These are phyloP conservation scores for Oostethus manadensis DNA, from an alignment of 2,113 vertebrate species.

Conservation along the genomic window DNA sequence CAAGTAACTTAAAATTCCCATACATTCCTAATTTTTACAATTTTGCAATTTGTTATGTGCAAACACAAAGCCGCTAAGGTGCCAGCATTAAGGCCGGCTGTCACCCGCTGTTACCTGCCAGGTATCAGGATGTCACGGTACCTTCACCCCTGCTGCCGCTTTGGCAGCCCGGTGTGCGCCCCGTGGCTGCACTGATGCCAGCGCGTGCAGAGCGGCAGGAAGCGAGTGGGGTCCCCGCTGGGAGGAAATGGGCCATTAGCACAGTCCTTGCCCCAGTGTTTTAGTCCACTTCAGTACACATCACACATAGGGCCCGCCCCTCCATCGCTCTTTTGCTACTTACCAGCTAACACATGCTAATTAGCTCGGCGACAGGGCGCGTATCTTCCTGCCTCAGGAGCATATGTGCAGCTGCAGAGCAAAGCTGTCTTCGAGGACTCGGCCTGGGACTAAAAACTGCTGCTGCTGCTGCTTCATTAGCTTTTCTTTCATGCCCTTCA, in stretches of 20 bases:
- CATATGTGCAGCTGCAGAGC: constrained; percentile 45
- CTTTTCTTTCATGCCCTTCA: constrained; percentile 31
- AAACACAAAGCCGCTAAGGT: constrained; percentile 41
- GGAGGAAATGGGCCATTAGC: constrained; percentile 71
- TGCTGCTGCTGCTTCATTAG: constrained; percentile 35
- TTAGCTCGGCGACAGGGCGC: constrained; percentile 60
- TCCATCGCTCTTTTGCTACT: constrained; percentile 26
- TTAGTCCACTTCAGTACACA: constrained; percentile 68
- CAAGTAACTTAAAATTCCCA: too few species aligned
- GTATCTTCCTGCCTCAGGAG: constrained; percentile 46
- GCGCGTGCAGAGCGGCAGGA: constrained; percentile 47
- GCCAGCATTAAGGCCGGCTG: constrained; percentile 40
- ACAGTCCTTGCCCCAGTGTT: constrained; percentile 61
- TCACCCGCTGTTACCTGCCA: constrained; percentile 30
- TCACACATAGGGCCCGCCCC: constrained; percentile 56
- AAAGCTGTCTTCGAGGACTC: constrained; percentile 28
- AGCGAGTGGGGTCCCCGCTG: constrained; percentile 40
- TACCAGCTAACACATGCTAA: constrained; percentile 67
- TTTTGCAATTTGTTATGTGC: background rate
- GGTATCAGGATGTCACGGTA: constrained; percentile 12
- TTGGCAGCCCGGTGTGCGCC: constrained; percentile 41
- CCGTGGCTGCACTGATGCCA: constrained; percentile 58
- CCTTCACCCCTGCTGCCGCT: constrained; percentile 19
- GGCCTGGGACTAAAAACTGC: constrained; percentile 18
- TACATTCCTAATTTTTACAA: too few species aligned